These are phyloP conservation scores for Helostoma temminkii DNA, from an alignment of 2,797 vertebrate species.

Conservation along the genomic window DNA sequence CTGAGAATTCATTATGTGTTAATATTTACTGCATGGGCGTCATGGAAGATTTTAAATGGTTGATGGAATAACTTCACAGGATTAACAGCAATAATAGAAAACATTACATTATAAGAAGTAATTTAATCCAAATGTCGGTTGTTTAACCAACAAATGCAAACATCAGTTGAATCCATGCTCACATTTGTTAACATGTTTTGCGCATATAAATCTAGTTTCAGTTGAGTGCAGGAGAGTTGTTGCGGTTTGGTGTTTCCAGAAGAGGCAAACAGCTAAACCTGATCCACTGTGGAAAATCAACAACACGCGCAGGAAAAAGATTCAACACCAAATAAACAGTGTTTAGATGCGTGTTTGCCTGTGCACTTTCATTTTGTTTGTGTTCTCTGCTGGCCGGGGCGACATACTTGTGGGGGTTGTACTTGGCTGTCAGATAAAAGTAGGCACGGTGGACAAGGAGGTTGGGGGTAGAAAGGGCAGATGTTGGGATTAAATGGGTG, in stretches of 20 bases:
- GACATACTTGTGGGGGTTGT: constrained; percentile 36
- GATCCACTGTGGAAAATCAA: constrained; percentile 59
- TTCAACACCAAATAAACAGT: constrained; percentile 63
- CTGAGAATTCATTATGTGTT: constrained; percentile 60
- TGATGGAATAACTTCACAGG: constrained; percentile 31
- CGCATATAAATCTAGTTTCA: constrained; percentile 30
- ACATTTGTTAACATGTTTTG: constrained; percentile 42
- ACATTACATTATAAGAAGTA: constrained; percentile 30
- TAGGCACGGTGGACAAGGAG: constrained; percentile 23
- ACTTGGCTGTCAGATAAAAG: constrained; percentile 31
- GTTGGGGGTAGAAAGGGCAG: constrained; percentile 52
- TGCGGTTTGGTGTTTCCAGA: constrained; percentile 51
- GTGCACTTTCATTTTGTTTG: constrained; percentile 54
- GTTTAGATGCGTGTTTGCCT: constrained; percentile 57
- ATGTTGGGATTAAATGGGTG: constrained; percentile 64
- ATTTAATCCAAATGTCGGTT: constrained; percentile 52
- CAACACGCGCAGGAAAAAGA: constrained; percentile 44
- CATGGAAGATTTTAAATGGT: constrained; percentile 35
- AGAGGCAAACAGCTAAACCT: constrained; percentile 50
- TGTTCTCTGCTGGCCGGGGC: constrained; percentile 35
- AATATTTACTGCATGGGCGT: constrained; percentile 46
- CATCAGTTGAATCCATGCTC: constrained; percentile 8
- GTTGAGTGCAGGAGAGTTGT: constrained; percentile 39
- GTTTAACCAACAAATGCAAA: constrained; percentile 37
- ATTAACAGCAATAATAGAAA: constrained; percentile 10